Evolutionary conservation across 2,797 vertebrate genomes (phyloP), one percentile per base, ranked within the genome.

Genomic region (Heterohyrax brucei): DNA sequence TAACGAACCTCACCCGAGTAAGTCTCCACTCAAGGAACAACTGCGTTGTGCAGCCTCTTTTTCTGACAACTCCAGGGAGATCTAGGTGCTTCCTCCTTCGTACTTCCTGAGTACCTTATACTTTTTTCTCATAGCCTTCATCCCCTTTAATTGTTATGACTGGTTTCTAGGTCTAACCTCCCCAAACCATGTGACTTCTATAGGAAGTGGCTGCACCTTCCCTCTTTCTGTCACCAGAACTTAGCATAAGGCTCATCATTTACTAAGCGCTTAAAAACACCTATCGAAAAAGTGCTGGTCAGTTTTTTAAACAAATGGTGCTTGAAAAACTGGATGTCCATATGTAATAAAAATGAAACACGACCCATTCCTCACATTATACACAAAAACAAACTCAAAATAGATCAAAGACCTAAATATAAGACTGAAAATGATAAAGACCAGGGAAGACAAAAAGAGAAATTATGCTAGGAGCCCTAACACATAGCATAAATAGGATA

Each of bases 91-190:
- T 44, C 50, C 22, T 44, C 4, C 9, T 7, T 46, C 76, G 26
- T 0, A 0, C 39, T 76, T 66, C 22, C 68, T 0, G 4, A 48
- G 14, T 26, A 33, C 14, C n/a, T 5, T n/a, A 26, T 3, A 18
- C n/a, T 1, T 3, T 30, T 76, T 10, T 81, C 76, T 3, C 2
- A 80, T 0, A 66, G 75, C 30, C 7, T 0, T 14, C 16, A 19
- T 10, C n/a, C 24, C 14, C 13, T 26, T 59, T 50, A 66, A 66
- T 1, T n/a, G 39, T 13, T 44, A 61, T 22, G n/a, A 68, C 21
- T 30, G 26, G 30, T 19, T 75, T 33, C 59, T 10, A 68, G 13
- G 59, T 68, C 73, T 79, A 28, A 61, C 10, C 79, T 72, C 46
- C 64, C 64, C 62, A 48, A 53, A 66, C 28, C 3, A 8, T 33